A percentile compares a stretch with the other conserved stretches of the same genome.
Conservation (phyloP, 2,113 vertebrate genomes). For the Larimichthys crocea region DNA sequence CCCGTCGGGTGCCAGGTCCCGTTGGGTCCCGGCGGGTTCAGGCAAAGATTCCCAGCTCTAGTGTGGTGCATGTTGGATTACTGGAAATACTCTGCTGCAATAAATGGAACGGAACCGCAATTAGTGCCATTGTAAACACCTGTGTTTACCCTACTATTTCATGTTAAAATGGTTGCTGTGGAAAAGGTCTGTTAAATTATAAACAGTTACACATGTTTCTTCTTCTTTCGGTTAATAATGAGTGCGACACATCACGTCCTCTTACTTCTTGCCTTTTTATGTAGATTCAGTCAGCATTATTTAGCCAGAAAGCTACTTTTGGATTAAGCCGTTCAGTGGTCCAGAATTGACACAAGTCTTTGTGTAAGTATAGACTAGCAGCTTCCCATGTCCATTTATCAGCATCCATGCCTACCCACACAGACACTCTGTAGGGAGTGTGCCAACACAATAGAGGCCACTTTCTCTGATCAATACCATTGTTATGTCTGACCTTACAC, state of each 20-base stretch:
- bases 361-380: conserved; percentile 6
- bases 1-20: too few species aligned
- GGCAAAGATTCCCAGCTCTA: too few species aligned
- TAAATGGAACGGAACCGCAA: too few species aligned
- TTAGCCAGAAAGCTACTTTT: conserved; percentile 52
- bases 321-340: not conserved
- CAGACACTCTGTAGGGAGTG: conserved; percentile 67
- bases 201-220: too few species aligned
- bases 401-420: conserved; percentile 63
- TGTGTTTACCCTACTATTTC: too few species aligned
- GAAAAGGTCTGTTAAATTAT: too few species aligned
- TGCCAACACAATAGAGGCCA: conserved; percentile 71
- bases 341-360: conserved; percentile 8
- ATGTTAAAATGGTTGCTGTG: too few species aligned
- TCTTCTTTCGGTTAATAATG: too few species aligned
- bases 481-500: conserved; percentile 65
- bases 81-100: too few species aligned
- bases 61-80: too few species aligned
- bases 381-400: conserved; percentile 59
- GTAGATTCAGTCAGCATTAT: not conserved
- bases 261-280: not conserved
- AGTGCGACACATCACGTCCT: not conserved
- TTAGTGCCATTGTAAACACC: too few species aligned
- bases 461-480: conserved; percentile 74
- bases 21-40: too few species aligned